phyloP scores from a whole-genome alignment of 1,140 invertebrate species.

The Drosophila auraria region DNA sequence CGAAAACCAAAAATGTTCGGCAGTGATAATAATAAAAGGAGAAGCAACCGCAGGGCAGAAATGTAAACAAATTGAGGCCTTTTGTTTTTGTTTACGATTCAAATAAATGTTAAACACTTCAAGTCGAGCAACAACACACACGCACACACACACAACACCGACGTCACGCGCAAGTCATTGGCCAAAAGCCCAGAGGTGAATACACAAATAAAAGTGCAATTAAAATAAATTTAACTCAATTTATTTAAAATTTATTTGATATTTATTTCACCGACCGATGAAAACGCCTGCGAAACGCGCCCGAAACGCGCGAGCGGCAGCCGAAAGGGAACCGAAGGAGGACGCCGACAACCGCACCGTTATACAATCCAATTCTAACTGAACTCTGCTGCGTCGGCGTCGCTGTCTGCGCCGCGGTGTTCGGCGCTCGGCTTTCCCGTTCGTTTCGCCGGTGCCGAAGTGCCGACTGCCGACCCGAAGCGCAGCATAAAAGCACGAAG shows the following conservation, averaged over 20 bases:
- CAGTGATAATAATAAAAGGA: constrained; percentile 37
- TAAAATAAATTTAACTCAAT: constrained; percentile 53
- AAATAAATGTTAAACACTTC: constrained; percentile 61
- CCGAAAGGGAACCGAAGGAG: constrained; percentile 14
- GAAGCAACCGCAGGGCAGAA: constrained; percentile 24
- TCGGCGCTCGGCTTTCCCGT: constrained; percentile 16
- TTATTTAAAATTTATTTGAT: constrained; percentile 53
- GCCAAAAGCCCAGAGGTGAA: constrained; percentile 23
- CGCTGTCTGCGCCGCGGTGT: constrained; percentile 44
- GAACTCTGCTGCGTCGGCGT: constrained; percentile 70
- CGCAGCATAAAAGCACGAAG: constrained; percentile 69
- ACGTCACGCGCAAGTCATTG: constrained; percentile 43
- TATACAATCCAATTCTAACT: constrained; percentile 76
- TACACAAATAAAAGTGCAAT: constrained; percentile 39
- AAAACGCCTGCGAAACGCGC: constrained; percentile 59
- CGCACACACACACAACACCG: constrained; percentile 27
- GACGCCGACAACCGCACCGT: constrained; percentile 67
- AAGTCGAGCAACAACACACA: constrained; percentile 45
- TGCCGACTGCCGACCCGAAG: constrained; percentile 56
- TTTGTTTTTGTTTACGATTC: constrained; percentile 40
- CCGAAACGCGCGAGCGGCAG: constrained; percentile 40
- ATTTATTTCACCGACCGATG: constrained; percentile 39
- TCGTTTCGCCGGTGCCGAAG: constrained; percentile 17
- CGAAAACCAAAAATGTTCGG: constrained; percentile 44
- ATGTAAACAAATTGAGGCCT: constrained; percentile 49